Evolutionary conservation across 2,797 vertebrate species (phyloP).

Genomic region (Phaenicophaeus curvirostris): DNA sequence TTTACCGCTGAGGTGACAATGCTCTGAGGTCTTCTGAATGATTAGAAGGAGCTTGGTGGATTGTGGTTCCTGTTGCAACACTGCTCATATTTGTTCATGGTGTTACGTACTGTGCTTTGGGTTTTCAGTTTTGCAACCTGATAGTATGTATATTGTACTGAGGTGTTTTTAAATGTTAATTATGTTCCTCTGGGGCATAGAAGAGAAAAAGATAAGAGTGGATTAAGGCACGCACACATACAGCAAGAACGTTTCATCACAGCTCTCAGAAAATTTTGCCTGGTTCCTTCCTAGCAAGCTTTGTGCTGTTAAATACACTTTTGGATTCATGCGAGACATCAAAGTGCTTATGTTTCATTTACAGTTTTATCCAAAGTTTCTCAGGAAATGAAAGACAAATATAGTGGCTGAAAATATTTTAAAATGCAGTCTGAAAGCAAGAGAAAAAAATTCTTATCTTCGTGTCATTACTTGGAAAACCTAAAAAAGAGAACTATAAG

Average conservation of each 20-base stretch:
- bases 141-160: neutral
- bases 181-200: neutral
- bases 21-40: neutral
- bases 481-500: neutral
- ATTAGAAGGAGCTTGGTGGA: neutral
- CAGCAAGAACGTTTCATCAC: neutral
- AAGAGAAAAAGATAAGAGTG: neutral
- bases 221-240: neutral
- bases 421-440: constrained; percentile 4
- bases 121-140: neutral
- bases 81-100: rapidly evolving
- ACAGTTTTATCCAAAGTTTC: neutral
- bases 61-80: neutral
- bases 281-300: neutral
- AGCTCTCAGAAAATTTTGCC: neutral
- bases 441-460: neutral
- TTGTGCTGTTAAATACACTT: neutral
- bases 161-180: neutral
- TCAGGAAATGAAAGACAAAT: neutral
- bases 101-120: neutral
- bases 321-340: neutral
- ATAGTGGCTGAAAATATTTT: neutral
- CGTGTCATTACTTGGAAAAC: neutral
- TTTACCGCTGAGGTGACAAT: neutral
- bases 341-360: neutral